phyloP scores from a whole-genome alignment of 2,797 vertebrate genomes.

The Neomorphus geoffroyi region DNA sequence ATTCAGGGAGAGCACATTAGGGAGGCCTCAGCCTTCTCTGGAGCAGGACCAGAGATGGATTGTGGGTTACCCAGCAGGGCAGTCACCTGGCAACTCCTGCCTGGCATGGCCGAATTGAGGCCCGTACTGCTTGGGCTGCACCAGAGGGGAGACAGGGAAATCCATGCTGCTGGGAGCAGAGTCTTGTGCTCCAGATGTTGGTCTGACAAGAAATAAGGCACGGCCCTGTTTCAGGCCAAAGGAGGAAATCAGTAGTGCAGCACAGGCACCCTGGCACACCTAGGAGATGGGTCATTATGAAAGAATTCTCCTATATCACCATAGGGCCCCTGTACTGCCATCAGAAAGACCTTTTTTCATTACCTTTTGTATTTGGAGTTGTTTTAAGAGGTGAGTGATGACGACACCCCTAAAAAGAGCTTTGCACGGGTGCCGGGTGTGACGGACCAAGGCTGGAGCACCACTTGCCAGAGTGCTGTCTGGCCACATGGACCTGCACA shows the following conservation, averaged over 20 bases:
- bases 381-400: fast-evolving
- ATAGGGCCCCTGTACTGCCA: neutral
- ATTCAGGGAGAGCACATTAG: neutral
- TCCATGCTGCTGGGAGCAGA: neutral
- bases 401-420: neutral
- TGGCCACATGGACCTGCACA: fast-evolving
- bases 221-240: neutral
- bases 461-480: neutral
- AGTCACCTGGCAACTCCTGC: fast-evolving
- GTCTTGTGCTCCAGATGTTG: neutral
- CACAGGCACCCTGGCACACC: neutral
- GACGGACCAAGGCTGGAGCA: no score
- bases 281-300: neutral
- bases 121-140: neutral
- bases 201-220: neutral
- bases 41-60: neutral
- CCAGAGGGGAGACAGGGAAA: neutral
- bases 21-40: neutral
- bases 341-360: neutral
- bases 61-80: neutral
- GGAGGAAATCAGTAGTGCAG: neutral
- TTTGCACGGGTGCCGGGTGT: neutral
- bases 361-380: neutral
- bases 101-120: fast-evolving
- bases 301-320: neutral